Evolutionary conservation across 1,140 invertebrate genomes (phyloP).

Genomic region (Oscheius sp.): DNA sequence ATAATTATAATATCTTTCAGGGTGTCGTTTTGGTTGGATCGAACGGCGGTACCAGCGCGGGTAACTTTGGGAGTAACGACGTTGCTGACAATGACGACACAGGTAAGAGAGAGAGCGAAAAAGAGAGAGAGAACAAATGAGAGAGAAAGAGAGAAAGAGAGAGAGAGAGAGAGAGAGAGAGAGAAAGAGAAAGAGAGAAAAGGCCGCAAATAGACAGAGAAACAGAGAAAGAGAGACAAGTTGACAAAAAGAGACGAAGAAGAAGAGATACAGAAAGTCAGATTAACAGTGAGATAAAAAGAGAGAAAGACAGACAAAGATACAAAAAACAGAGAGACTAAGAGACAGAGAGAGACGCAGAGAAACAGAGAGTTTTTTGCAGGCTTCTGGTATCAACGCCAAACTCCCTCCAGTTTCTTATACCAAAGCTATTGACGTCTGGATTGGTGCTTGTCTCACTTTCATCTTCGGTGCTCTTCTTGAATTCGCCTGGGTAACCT

Average conservation of each 20-base stretch:
- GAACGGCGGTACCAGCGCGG: constrained; percentile 63
- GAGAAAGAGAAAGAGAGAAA: too few species aligned
- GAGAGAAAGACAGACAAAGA: too few species aligned
- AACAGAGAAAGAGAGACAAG: too few species aligned
- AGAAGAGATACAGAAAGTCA: background rate
- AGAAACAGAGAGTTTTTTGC: background rate
- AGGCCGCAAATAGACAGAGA: too few species aligned
- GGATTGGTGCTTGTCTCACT: constrained; percentile 78
- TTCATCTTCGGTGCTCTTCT: constrained; percentile 92
- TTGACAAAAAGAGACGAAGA: constrained; percentile 60
- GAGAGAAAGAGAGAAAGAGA: too few species aligned
- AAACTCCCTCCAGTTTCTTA: constrained; percentile 93
- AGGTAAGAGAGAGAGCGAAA: constrained; percentile 14
- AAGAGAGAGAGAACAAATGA: too few species aligned
- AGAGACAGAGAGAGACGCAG: too few species aligned
- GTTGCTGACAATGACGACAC: constrained; percentile 70
- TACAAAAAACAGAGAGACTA: too few species aligned
- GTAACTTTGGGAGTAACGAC: constrained; percentile 68
- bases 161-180: too few species aligned
- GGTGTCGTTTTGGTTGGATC: constrained; percentile 67
- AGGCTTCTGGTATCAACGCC: constrained; percentile 84
- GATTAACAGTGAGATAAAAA: too few species aligned
- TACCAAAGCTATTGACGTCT: constrained; percentile 71
- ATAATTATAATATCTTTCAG: constrained; percentile 14
- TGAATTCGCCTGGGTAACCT: constrained; percentile 90